phyloP scores from a whole-genome alignment of 2,888 invertebrate genomes.

The Tortrix viridana region DNA sequence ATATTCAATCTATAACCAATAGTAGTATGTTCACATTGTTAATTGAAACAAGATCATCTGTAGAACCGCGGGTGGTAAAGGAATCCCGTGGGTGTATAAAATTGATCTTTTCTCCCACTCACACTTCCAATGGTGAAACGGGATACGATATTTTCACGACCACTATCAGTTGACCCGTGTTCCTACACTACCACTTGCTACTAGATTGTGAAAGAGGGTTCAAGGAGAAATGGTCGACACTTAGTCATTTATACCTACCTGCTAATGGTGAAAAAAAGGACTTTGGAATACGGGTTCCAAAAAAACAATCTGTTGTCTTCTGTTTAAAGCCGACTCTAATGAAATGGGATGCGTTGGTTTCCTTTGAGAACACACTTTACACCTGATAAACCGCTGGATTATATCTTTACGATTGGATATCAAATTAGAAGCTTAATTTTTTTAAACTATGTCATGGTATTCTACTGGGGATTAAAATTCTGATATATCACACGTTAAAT shows the following conservation, averaged over 20 bases:
- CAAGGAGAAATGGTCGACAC: slow-evolving; percentile 33
- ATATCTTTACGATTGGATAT: slow-evolving; percentile 43
- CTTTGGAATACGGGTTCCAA: slow-evolving; percentile 39
- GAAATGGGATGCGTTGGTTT: slow-evolving; percentile 51
- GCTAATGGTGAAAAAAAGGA: slow-evolving; percentile 59
- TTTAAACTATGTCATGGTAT: slow-evolving; percentile 15
- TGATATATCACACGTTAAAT: slow-evolving; percentile 33
- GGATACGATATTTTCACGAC: slow-evolving; percentile 39
- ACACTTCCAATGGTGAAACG: slow-evolving; percentile 43
- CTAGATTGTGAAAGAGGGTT: slow-evolving; percentile 7
- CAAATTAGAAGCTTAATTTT: slow-evolving; percentile 32
- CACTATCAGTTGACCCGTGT: slow-evolving; percentile 15
- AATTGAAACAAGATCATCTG: slow-evolving; percentile 73
- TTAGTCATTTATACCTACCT: slow-evolving; percentile 51
- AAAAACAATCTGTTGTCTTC: slow-evolving; percentile 45
- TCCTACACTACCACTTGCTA: slow-evolving; percentile 1
- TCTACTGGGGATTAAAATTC: slow-evolving; percentile 22
- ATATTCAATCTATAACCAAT: slow-evolving; percentile 35
- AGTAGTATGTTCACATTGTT: slow-evolving; percentile 54
- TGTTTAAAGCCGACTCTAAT: slow-evolving; percentile 61
- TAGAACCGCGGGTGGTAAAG: slow-evolving; percentile 58
- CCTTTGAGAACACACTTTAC: slow-evolving; percentile 51
- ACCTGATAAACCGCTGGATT: slow-evolving; percentile 46
- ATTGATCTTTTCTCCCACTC: slow-evolving; percentile 52
- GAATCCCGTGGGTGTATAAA: slow-evolving; percentile 63